Percentiles rank a stretch among this genome's conserved stretches.
These are phyloP conservation scores for Atrina japonica DNA, from an alignment of 2,888 invertebrate species.

Conservation along the genomic window DNA sequence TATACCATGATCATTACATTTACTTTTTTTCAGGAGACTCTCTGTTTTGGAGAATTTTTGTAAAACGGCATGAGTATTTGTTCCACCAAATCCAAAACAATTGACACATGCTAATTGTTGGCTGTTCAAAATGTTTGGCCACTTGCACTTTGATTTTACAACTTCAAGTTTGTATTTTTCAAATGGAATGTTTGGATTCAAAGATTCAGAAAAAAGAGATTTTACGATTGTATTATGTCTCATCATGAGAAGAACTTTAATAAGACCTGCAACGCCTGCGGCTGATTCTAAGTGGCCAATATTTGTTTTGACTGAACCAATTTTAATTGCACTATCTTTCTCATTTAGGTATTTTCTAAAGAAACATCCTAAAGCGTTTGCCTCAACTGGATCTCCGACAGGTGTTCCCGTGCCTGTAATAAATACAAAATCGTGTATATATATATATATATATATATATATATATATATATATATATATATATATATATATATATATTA, in stretches of 20 bases:
- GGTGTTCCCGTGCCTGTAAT: constrained; percentile 67
- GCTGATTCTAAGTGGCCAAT: constrained; percentile 71
- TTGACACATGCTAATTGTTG: constrained; percentile 60
- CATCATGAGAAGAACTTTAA: constrained; percentile 72
- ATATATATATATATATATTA: too few species aligned
- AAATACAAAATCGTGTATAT: too few species aligned
- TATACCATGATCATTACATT: background rate
- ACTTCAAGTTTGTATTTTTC: constrained; percentile 54
- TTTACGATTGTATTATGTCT: constrained; percentile 58
- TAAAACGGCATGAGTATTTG: constrained; percentile 68
- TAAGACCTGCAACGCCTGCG: constrained; percentile 67
- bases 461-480: too few species aligned
- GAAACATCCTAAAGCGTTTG: constrained; percentile 54
- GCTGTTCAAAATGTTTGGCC: constrained; percentile 43
- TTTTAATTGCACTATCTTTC: constrained; percentile 16
- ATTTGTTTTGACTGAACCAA: constrained; percentile 72
- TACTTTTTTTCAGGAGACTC: background rate
- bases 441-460: too few species aligned
- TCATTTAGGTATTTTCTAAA: constrained; percentile 33
- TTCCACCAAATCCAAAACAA: constrained; percentile 72
- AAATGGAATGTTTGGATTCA: constrained; percentile 61
- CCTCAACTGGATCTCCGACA: constrained; percentile 68
- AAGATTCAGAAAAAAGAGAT: constrained; percentile 57
- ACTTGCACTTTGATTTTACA: constrained; percentile 38
- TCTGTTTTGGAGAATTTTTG: too few species aligned